A percentile compares a stretch with the other conserved stretches of the same genome.
Conservation (phyloP, 2,888 invertebrate species). For the Priocnemis perturbator region DNA sequence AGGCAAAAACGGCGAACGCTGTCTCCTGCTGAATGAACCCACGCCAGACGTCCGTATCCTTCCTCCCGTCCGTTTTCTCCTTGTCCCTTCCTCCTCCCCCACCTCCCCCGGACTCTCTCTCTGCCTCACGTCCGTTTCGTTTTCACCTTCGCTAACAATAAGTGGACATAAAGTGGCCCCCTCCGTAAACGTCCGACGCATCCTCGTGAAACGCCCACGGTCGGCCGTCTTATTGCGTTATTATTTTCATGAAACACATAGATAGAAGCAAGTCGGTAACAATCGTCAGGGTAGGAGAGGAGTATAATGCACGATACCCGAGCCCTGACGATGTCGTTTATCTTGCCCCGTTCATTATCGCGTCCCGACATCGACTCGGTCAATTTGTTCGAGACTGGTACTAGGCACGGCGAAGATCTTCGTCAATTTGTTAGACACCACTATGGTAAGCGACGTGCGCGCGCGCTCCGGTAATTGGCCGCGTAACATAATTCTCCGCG, state of each 20-base stretch:
- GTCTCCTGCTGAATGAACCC: constrained; percentile 60
- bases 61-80: constrained; percentile 15
- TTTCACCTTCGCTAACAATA: constrained; percentile 33
- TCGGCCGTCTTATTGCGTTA: constrained; percentile 15
- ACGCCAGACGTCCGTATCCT: constrained; percentile 42
- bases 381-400: no score
- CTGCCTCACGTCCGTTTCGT: constrained; percentile 20
- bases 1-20: constrained; percentile 45
- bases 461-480: no score
- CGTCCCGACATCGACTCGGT: background rate
- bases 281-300: no score
- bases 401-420: no score
- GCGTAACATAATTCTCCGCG: no score
- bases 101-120: constrained; percentile 13
- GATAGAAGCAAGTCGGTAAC: no score
- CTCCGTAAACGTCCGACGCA: constrained; percentile 30
- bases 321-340: background rate
- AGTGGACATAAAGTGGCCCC: constrained; percentile 31
- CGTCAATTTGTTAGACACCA: no score
- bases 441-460: no score
- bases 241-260: constrained; percentile 4
- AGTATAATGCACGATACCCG: background rate
- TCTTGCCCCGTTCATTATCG: background rate
- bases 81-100: background rate
- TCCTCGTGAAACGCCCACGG: constrained; percentile 44